These are phyloP conservation scores for Leuctra nigra DNA, from an alignment of 2,888 invertebrate genomes.

Conservation along the genomic window DNA sequence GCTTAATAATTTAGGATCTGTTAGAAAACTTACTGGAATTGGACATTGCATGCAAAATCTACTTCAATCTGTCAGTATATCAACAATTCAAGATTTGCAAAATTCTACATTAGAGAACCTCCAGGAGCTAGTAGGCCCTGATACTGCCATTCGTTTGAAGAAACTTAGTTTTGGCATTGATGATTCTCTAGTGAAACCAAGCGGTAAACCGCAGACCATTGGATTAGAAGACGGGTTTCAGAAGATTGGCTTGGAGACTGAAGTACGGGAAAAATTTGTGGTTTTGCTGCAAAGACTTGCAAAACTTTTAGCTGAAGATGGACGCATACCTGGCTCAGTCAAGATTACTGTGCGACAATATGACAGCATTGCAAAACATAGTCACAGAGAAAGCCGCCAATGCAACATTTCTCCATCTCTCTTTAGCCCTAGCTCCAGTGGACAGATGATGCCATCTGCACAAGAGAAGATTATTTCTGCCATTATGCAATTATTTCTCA, in stretches of 20 bases:
- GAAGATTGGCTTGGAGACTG: slow-evolving; percentile 62
- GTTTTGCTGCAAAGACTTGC: slow-evolving; percentile 62
- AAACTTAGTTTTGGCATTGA: slow-evolving; percentile 63
- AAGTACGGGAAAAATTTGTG: slow-evolving; percentile 65
- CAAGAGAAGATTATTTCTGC: slow-evolving; percentile 34
- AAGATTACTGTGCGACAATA: slow-evolving; percentile 68
- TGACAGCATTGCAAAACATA: slow-evolving; percentile 57
- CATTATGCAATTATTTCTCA: slow-evolving; percentile 30
- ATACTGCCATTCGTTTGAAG: slow-evolving; percentile 19
- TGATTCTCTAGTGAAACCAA: slow-evolving; percentile 60
- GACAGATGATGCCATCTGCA: slow-evolving; percentile 43
- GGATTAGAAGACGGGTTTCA: slow-evolving; percentile 74
- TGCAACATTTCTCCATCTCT: slow-evolving; percentile 63
- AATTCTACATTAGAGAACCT: slow-evolving; percentile 30
- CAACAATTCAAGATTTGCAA: slow-evolving; percentile 56
- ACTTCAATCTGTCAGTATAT: slow-evolving; percentile 57
- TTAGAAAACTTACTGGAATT: slow-evolving; percentile 66
- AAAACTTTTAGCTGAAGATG: slow-evolving; percentile 67
- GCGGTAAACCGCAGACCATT: slow-evolving; percentile 71
- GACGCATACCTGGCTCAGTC: slow-evolving; percentile 67
- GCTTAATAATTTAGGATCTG: slow-evolving; percentile 54
- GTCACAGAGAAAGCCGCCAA: slow-evolving; percentile 68
- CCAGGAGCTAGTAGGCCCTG: slow-evolving; percentile 45
- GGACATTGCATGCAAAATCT: slow-evolving; percentile 63
- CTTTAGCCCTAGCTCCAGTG: slow-evolving; percentile 46